Evolutionary conservation across 2,888 invertebrate genomes (phyloP).

Genomic region (Drosophila subquinaria): DNA sequence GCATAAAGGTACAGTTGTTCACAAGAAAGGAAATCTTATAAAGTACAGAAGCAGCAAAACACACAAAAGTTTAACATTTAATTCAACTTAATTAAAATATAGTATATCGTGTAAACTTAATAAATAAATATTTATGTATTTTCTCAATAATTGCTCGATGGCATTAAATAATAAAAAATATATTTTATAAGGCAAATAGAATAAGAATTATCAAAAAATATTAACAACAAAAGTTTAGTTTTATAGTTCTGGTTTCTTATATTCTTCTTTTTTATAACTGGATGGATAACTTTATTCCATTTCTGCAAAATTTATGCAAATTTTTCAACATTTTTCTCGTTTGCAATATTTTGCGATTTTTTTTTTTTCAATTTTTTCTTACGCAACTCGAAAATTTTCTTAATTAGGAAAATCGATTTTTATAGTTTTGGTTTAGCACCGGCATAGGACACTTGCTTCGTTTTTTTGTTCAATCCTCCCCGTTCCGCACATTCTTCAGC

Average conservation of each 20-base stretch:
- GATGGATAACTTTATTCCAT: slow-evolving; percentile 74
- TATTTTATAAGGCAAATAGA: slow-evolving; percentile 68
- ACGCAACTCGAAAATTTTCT: slow-evolving; percentile 62
- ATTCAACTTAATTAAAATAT: slow-evolving; percentile 75
- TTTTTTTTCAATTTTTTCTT: slow-evolving; percentile 40
- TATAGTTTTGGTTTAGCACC: slow-evolving; percentile 83
- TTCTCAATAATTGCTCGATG: slow-evolving; percentile 67
- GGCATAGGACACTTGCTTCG: slow-evolving; percentile 85
- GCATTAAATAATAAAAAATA: slow-evolving; percentile 73
- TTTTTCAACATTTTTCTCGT: slow-evolving; percentile 50
- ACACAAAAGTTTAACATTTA: slow-evolving; percentile 76
- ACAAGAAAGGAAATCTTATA: slow-evolving; percentile 82
- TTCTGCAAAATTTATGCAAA: slow-evolving; percentile 48
- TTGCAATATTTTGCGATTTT: slow-evolving; percentile 48
- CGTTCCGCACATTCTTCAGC: slow-evolving; percentile 27
- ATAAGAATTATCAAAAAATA: slow-evolving; percentile 72
- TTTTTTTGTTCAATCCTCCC: slow-evolving; percentile 54
- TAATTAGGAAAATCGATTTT: slow-evolving; percentile 63
- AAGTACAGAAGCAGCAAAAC: slow-evolving; percentile 77
- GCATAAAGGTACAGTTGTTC: slow-evolving; percentile 81
- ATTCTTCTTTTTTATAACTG: slow-evolving; percentile 54
- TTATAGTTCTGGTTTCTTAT: slow-evolving; percentile 27
- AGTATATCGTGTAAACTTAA: slow-evolving; percentile 67
- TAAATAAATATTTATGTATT: slow-evolving; percentile 71
- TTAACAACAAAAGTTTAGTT: slow-evolving; percentile 66